Evolutionary conservation across 2,113 vertebrate species (phyloP).

Genomic region (Choloepus hoffmanni): DNA sequence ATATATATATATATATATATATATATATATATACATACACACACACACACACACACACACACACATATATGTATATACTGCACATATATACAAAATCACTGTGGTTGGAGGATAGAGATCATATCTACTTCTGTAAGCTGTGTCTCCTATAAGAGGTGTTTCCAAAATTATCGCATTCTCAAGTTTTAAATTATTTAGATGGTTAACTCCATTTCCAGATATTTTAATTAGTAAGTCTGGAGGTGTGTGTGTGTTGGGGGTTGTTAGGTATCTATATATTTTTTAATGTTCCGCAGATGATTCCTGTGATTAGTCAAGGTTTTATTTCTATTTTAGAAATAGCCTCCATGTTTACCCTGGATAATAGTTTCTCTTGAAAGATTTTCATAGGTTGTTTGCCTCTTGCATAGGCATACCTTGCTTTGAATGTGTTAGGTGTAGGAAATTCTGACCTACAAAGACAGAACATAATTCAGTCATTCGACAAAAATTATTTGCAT

Average conservation of each 20-base stretch:
- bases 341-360: not conserved
- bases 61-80: too few species aligned
- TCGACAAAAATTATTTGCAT: conserved; percentile 39
- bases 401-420: not conserved
- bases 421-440: not conserved
- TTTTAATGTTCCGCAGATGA: not conserved
- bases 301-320: not conserved
- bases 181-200: conserved; percentile 28
- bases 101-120: not conserved
- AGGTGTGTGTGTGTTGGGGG: too few species aligned
- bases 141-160: not conserved
- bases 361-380: not conserved
- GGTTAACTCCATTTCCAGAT: not conserved
- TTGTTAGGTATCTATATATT: not conserved
- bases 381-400: not conserved
- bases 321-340: conserved; percentile 44
- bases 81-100: not conserved
- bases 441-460: not conserved
- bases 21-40: too few species aligned
- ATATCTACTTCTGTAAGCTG: not conserved
- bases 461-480: not conserved
- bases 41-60: too few species aligned
- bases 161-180: not conserved
- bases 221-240: not conserved
- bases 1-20: too few species aligned